Evolutionary conservation across 2,113 vertebrate genomes (phyloP).

Genomic region (Collichthys lucidus): DNA sequence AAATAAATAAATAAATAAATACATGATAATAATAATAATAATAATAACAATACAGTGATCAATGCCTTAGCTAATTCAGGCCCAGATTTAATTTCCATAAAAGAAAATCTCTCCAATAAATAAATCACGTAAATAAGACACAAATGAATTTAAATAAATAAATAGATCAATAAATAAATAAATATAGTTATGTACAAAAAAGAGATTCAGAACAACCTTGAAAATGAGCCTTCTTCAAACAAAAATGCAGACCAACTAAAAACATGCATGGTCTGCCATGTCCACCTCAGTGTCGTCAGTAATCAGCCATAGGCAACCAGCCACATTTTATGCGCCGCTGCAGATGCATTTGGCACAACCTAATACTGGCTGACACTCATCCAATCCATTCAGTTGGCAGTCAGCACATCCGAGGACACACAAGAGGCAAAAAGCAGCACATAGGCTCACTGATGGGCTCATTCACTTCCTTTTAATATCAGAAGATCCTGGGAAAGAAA

Average conservation of each 20-base stretch:
- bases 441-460: constrained; percentile 1
- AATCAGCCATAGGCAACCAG: constrained; percentile 28
- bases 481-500: neutral
- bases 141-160: constrained; percentile 68
- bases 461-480: neutral
- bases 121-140: constrained; percentile 62
- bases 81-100: constrained; percentile 42
- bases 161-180: constrained; percentile 70
- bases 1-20: constrained; percentile 24
- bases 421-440: constrained; percentile 35
- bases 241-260: constrained; percentile 49
- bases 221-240: constrained; percentile 36
- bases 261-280: constrained; percentile 60
- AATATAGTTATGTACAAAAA: constrained; percentile 72
- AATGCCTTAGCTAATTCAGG: constrained; percentile 35
- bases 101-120: constrained; percentile 66
- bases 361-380: constrained; percentile 36
- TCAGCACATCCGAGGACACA: constrained; percentile 31
- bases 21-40: neutral
- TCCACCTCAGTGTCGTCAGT: constrained; percentile 11
- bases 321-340: constrained; percentile 26
- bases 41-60: neutral
- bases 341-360: constrained; percentile 66
- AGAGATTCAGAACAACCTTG: constrained; percentile 48
- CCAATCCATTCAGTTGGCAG: constrained; percentile 19